Conservation (phyloP, 2,888 invertebrate species). For the Spisula solida region DNA sequence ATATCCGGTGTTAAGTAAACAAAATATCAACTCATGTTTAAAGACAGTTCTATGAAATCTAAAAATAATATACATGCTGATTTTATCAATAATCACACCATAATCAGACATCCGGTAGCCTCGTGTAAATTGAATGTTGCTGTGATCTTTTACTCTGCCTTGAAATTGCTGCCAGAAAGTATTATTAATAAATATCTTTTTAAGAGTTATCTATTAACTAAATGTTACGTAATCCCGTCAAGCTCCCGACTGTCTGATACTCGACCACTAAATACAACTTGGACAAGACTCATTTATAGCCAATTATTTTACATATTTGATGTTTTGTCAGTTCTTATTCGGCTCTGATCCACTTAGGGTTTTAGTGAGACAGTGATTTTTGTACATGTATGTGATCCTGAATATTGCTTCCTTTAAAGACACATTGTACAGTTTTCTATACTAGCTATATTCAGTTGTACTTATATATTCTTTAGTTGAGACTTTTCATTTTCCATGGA, state of each 20-base stretch:
- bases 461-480: too few relatives aligned
- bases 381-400: too few relatives aligned
- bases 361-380: too few relatives aligned
- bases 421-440: too few relatives aligned
- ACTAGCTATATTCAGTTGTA: too few relatives aligned
- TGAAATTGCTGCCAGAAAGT: background rate
- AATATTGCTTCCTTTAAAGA: too few relatives aligned
- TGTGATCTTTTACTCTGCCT: constrained; percentile 3
- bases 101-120: background rate
- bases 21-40: background rate
- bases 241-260: background rate
- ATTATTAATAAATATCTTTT: background rate
- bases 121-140: background rate
- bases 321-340: too few relatives aligned
- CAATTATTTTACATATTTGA: too few relatives aligned
- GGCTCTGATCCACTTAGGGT: too few relatives aligned
- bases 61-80: constrained; percentile 1
- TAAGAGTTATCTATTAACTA: background rate
- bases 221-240: background rate
- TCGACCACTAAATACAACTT: background rate
- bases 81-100: background rate
- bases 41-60: constrained; percentile 14
- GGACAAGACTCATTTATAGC: too few relatives aligned
- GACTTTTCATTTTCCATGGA: too few relatives aligned
- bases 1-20: too few relatives aligned